Base-by-base conservation (phyloP, 2,113 vertebrate species). In the Seriola rivoliana region DNA sequence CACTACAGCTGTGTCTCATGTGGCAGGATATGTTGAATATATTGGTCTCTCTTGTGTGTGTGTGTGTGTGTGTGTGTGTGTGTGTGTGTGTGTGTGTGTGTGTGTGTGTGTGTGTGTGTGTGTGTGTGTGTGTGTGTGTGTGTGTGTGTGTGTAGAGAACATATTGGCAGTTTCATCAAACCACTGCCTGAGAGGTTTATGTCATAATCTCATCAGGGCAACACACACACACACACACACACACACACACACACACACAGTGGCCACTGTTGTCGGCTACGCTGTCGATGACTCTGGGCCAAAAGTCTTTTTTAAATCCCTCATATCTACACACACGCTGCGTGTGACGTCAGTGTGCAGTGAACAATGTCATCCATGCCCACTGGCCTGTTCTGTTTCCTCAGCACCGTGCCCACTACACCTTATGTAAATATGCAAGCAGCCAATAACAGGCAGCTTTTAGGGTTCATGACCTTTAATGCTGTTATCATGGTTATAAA, bases 361-460 rank as follows among this genome's bases (percentile, higher is more conserved):
- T 21, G 19, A 9, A 48, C 73, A 62, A n/a, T 44, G 74, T 76
- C 60, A 70, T 84, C 80, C 34, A 52, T 77, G 63, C 81, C 78
- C 81, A 63, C 67, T 32, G 81, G 81, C 84, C 78, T 55, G 63
- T 67, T 66, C 63, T 71, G 59, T 64, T 54, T 78, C 52, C 68
- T 66, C 8, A 21, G 54, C 52, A 46, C 14, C 59, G 72, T 69
- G 25, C 12, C 75, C 34, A 2, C 12, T 21, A 14, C 29, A 67
- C 42, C 23, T 69, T 62, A 63, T 63, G 44, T 75, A 78, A 84
- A 84, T 48, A 75, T 13, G 40, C n/a, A 58, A 6, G 1, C 75
- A 44, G 52, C 65, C 67, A 76, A 34, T 55, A 48, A 40, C 50
- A 42, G 40, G 19, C 38, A 17, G n/a, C 52, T 4, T 50, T 69